Evolutionary conservation across 2,113 vertebrate species (phyloP).

Genomic region (Dolichallabes microphthalmus): DNA sequence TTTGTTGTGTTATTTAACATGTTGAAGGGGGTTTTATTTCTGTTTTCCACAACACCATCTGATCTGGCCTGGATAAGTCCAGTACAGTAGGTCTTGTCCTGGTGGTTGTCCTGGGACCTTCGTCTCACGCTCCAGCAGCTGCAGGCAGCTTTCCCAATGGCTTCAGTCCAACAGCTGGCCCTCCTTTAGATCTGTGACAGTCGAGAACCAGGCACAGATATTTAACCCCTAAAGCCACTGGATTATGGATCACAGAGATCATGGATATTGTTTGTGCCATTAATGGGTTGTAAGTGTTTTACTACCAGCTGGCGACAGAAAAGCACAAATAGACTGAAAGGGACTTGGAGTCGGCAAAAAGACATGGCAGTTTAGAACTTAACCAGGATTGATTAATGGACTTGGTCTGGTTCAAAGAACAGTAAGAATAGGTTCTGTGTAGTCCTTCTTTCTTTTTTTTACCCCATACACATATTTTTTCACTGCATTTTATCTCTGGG

Average conservation of each 20-base stretch:
- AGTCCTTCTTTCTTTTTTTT: neutral
- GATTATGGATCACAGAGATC: slow-evolving; percentile 20
- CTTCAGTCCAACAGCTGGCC: slow-evolving; percentile 35
- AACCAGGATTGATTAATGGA: slow-evolving; percentile 7
- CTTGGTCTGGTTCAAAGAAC: slow-evolving; percentile 2
- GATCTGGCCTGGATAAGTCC: neutral
- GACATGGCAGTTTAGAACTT: neutral
- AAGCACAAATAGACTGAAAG: neutral
- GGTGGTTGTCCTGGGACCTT: slow-evolving; percentile 2
- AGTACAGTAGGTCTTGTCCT: neutral
- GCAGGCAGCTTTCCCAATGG: slow-evolving; percentile 6
- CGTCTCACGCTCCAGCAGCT: neutral
- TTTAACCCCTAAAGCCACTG: neutral
- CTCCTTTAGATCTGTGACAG: slow-evolving; percentile 29
- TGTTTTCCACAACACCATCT: neutral
- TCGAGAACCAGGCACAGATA: neutral
- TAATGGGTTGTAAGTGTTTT: slow-evolving; percentile 27
- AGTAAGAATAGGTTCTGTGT: neutral
- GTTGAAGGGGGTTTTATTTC: neutral
- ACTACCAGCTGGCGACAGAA: neutral
- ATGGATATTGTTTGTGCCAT: slow-evolving; percentile 16
- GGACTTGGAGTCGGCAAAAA: neutral
- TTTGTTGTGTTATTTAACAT: neutral
- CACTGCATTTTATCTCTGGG: neutral
- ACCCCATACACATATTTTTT: neutral